Evolutionary conservation across 2,888 invertebrate species (phyloP), one percentile per base, ranked within the genome.

Genomic region (Lordiphosa fenestrarum): DNA sequence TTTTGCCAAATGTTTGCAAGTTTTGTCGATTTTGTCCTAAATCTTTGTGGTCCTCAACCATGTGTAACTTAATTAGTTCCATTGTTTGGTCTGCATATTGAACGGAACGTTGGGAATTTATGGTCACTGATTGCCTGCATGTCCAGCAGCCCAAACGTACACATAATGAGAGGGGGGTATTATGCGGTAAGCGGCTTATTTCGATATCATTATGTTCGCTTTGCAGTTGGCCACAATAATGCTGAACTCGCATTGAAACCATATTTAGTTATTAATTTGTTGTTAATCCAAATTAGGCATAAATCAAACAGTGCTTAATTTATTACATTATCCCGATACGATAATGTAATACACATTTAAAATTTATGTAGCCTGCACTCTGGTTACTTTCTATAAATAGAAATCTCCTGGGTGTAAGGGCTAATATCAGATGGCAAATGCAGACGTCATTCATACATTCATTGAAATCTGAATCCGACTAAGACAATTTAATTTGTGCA

Each of bases 61-160:
- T 64, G 65, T 60, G 83, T 61, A 62, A 62, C 76, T 70, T 75
- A 72, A 83, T 80, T 83, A 84, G 77, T 70, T 80, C 58, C 76
- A 68, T 65, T 83, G 85, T 73, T 82, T 66, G 67, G 33, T 36
- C 30, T n/a, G 37, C 53, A 47, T 25, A 44, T 44, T 44, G 44
- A 15, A 47, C 53, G 37, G 21, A 5, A 23, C 23, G 19, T 19
- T 19, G 35, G 49, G 55, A 52, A 65, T 58, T 58, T 66, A 58
- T 64, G 55, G 48, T 38, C 67, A 53, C 46, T 55, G 59, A 81
- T 66, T 70, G 61, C 65, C 38, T 57, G n/a, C 25, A 21, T 40
- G 40, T 13, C 10, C 12, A 44, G 13, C 13, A 44, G 40, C 15
- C 33, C 42, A 49, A 42, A 41, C 15, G 10, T 6, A 21, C 10